phyloP scores from a whole-genome alignment of 1,140 invertebrate species.

The Caenorhabditis inopinata region DNA sequence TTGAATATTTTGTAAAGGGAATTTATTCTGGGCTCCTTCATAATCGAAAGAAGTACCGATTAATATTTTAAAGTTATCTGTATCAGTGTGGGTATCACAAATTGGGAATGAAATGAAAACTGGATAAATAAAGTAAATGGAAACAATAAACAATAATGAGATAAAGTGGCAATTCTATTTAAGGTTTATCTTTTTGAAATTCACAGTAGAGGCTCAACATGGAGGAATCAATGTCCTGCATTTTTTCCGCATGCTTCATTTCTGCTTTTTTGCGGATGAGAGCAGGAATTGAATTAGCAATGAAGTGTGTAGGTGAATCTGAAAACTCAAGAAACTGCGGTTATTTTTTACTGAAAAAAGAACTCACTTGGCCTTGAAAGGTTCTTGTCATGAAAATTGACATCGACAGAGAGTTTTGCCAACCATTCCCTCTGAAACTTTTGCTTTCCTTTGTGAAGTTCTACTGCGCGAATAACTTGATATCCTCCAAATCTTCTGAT shows the following conservation, averaged over 20 bases:
- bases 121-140: not conserved
- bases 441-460: not conserved
- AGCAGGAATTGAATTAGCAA: not conserved
- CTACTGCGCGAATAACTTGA: not conserved
- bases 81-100: not conserved
- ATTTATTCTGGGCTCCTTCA: no score
- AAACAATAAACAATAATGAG: no score
- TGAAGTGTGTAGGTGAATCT: not conserved
- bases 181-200: slow-evolving; percentile 9
- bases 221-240: not conserved
- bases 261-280: not conserved
- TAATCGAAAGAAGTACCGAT: no score
- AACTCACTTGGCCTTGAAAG: slow-evolving; percentile 4
- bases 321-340: not conserved
- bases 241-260: not conserved
- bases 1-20: no score
- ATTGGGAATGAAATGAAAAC: slow-evolving; percentile 1
- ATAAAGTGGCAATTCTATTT: not conserved
- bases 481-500: not conserved
- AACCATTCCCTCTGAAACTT: slow-evolving; percentile 1
- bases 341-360: not conserved
- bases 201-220: not conserved
- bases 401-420: not conserved
- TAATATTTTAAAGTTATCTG: no score
- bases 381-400: slow-evolving; percentile 9